Conservation (phyloP, 2,888 invertebrate genomes). For the Volucella zonaria region DNA sequence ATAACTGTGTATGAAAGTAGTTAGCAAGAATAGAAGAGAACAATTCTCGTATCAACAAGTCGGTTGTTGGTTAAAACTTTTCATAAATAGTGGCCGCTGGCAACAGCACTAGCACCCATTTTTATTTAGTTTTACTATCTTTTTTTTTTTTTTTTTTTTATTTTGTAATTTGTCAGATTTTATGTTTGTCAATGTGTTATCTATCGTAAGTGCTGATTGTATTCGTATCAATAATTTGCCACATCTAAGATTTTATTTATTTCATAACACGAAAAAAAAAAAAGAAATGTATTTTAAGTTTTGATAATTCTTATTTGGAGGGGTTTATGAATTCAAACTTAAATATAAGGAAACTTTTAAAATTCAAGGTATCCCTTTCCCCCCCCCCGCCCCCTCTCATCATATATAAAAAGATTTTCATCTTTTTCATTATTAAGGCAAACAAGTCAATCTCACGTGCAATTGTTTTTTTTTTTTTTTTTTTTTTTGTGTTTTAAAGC, state of each 20-base stretch:
- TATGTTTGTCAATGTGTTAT: not conserved
- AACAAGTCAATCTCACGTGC: not conserved
- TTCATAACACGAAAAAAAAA: slow-evolving; percentile 4
- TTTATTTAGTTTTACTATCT: not conserved
- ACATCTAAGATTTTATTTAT: slow-evolving; percentile 14
- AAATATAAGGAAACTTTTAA: no score
- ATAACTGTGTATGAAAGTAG: slow-evolving; percentile 28
- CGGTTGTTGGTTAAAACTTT: slow-evolving; percentile 6
- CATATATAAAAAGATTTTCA: no score
- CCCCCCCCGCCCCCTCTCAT: no score
- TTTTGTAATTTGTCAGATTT: slow-evolving; percentile 21
- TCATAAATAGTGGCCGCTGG: slow-evolving; percentile 20
- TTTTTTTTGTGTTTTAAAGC: not conserved
- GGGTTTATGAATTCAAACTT: no score
- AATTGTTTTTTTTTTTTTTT: not conserved
- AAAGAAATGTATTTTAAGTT: not conserved
- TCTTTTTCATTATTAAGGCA: no score
- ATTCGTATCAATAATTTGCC: slow-evolving; percentile 14
- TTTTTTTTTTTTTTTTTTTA: slow-evolving; percentile 6
- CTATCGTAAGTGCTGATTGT: not conserved
- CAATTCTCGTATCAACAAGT: not conserved
- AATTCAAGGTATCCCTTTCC: no score
- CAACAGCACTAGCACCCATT: slow-evolving; percentile 15
- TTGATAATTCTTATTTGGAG: not conserved
- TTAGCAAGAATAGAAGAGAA: slow-evolving; percentile 18